A percentile compares a stretch with the other conserved stretches of the same genome.
These are phyloP conservation scores for Sarcophaga caerulescens DNA, from an alignment of 2,888 invertebrate genomes.

Conservation along the genomic window DNA sequence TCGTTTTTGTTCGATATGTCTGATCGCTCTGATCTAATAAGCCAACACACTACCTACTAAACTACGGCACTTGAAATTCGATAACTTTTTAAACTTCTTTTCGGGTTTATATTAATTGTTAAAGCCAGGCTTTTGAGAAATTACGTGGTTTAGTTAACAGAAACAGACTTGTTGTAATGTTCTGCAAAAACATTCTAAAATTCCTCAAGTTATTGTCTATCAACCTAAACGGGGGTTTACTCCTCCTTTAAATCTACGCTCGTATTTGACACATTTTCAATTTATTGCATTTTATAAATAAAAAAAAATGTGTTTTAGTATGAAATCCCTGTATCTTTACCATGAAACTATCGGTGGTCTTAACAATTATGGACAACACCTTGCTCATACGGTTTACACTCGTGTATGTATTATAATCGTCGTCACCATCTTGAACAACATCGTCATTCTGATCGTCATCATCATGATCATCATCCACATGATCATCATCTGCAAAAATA, in stretches of 20 bases:
- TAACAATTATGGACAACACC: constrained; percentile 52
- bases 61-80: too few relatives aligned
- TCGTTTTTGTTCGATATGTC: too few relatives aligned
- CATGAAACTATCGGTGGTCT: constrained; percentile 57
- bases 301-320: constrained; percentile 39
- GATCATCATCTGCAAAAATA: constrained; percentile 15
- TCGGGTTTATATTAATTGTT: too few relatives aligned
- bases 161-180: too few relatives aligned
- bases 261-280: background rate
- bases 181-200: too few relatives aligned
- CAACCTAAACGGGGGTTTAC: background rate
- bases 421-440: constrained; percentile 21
- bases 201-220: too few relatives aligned
- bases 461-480: constrained; percentile 3
- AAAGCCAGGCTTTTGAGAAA: too few relatives aligned
- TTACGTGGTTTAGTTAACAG: too few relatives aligned
- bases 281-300: background rate
- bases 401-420: constrained; percentile 33
- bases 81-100: too few relatives aligned
- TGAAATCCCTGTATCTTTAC: constrained; percentile 24
- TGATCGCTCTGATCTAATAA: too few relatives aligned
- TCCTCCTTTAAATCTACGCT: background rate
- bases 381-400: constrained; percentile 12
- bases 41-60: too few relatives aligned
- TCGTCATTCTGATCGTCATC: constrained; percentile 1